Conservation (phyloP, 2,888 invertebrate genomes). For the Coelinius sp. region DNA sequence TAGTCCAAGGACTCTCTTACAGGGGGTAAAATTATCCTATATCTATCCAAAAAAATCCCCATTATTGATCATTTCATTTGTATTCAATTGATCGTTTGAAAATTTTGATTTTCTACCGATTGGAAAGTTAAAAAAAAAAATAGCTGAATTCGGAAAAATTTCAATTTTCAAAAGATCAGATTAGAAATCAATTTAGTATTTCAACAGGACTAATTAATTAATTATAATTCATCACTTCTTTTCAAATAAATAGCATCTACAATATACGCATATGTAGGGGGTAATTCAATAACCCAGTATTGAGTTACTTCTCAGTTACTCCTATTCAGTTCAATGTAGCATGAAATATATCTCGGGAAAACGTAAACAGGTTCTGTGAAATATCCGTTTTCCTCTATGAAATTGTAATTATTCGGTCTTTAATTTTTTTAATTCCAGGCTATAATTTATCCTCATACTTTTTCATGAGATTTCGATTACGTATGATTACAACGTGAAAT, state of each 20-base stretch:
- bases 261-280: background rate
- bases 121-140: background rate
- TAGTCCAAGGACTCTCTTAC: conserved; percentile 60
- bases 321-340: conserved; percentile 12
- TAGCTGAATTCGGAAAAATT: background rate
- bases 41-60: background rate
- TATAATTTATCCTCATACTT: no score
- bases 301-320: conserved; percentile 9
- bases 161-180: background rate
- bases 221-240: background rate
- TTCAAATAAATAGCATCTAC: background rate
- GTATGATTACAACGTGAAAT: no score
- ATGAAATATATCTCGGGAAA: conserved; percentile 12
- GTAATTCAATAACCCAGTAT: conserved; percentile 18
- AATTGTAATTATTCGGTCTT: background rate
- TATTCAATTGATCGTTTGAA: background rate
- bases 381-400: background rate
- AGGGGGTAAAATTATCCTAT: background rate
- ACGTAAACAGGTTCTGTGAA: conserved; percentile 18
- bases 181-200: no score
- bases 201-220: no score
- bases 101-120: background rate
- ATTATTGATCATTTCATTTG: background rate
- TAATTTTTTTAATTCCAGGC: background rate
- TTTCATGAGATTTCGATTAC: no score